A percentile compares a stretch with the other conserved stretches of the same genome.
Conservation (phyloP, 2,888 invertebrate genomes). For the Diaperis boleti region DNA sequence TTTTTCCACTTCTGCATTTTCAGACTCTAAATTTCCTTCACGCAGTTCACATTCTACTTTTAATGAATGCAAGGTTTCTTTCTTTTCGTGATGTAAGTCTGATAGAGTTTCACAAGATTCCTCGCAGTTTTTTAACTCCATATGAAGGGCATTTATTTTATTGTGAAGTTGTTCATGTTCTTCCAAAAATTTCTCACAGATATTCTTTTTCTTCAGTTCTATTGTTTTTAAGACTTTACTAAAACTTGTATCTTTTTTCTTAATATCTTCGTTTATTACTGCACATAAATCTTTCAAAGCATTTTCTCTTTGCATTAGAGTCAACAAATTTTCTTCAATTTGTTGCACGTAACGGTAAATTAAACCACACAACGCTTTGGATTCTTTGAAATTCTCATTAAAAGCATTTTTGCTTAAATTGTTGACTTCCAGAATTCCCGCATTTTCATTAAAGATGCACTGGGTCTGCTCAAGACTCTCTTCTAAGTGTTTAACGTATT, state of each 20-base stretch:
- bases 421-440: conserved; percentile 12
- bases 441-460: background rate
- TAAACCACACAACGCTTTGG: background rate
- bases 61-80: background rate
- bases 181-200: background rate
- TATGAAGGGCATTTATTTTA: background rate
- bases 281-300: conserved; percentile 4
- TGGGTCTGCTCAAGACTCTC: background rate
- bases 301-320: background rate
- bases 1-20: background rate
- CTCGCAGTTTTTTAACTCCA: background rate
- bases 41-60: conserved; percentile 6
- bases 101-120: conserved; percentile 2
- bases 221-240: background rate
- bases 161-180: background rate
- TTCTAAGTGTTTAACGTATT: conserved; percentile 12
- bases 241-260: background rate
- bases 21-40: conserved; percentile 12
- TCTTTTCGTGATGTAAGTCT: conserved; percentile 1
- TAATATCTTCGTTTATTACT: background rate
- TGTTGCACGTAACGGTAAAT: conserved; percentile 2
- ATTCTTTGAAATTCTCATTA: conserved; percentile 10
- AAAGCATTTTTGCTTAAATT: conserved; percentile 25
- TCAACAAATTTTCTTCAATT: conserved; percentile 4
- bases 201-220: background rate